Percentiles rank a stretch among this genome's conserved stretches.
Conservation (phyloP, 2,888 invertebrate genomes). For the Lathronympha strigana region DNA sequence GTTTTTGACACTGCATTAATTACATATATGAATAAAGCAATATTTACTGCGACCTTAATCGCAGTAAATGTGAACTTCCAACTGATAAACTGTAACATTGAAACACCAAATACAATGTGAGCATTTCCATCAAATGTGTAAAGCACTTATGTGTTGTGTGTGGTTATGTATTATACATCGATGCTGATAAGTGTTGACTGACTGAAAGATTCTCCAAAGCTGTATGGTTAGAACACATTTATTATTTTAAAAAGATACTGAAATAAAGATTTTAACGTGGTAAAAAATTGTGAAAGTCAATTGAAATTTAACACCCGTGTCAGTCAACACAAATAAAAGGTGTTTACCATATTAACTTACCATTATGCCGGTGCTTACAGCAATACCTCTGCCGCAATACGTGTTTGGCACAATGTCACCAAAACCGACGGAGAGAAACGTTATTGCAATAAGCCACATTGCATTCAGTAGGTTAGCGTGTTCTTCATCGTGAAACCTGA, state of each 20-base stretch:
- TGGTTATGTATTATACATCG: slow-evolving; percentile 66
- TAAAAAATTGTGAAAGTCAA: slow-evolving; percentile 30
- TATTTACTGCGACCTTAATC: slow-evolving; percentile 20
- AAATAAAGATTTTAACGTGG: slow-evolving; percentile 40
- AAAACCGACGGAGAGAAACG: slow-evolving; percentile 99
- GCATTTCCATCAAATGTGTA: slow-evolving; percentile 58
- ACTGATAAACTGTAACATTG: slow-evolving; percentile 46
- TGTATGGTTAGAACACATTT: slow-evolving; percentile 31
- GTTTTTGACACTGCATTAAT: slow-evolving; percentile 23
- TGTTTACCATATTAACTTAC: slow-evolving; percentile 87
- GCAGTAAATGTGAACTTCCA: slow-evolving; percentile 17
- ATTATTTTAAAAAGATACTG: slow-evolving; percentile 23
- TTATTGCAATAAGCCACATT: slow-evolving; percentile 99
- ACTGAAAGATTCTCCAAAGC: slow-evolving; percentile 50
- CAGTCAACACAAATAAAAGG: slow-evolving; percentile 77
- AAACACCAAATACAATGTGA: slow-evolving; percentile 64
- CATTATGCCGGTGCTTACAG: slow-evolving; percentile 99
- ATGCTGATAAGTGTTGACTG: slow-evolving; percentile 73
- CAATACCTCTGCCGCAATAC: slow-evolving; percentile 99
- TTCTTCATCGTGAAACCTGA: slow-evolving; percentile 98
- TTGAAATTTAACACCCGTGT: slow-evolving; percentile 52
- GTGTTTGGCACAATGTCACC: slow-evolving; percentile 99
- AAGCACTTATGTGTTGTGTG: slow-evolving; percentile 71
- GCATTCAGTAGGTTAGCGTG: slow-evolving; percentile 99
- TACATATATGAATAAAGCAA: slow-evolving; percentile 33